These are phyloP conservation scores for Aegypius monachus DNA, from an alignment of 2,113 vertebrate species.

Conservation along the genomic window DNA sequence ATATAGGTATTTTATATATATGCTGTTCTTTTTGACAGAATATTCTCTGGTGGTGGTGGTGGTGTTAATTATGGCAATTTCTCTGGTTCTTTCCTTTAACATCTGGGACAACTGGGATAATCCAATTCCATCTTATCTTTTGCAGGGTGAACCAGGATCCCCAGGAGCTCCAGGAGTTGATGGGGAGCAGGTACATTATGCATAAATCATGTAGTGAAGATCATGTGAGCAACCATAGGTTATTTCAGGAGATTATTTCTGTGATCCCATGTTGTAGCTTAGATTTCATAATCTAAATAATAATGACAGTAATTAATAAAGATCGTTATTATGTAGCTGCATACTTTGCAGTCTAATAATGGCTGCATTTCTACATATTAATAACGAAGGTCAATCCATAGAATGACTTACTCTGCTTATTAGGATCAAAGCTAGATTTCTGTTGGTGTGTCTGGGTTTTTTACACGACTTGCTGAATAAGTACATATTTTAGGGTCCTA, in stretches of 20 bases:
- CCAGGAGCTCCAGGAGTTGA: constrained; percentile 88
- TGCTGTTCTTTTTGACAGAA: neutral
- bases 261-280: neutral
- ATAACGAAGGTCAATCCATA: neutral
- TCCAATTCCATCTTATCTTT: constrained; percentile 1
- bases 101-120: neutral
- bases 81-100: neutral
- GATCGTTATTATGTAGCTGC: neutral
- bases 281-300: neutral
- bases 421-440: neutral
- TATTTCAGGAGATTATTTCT: neutral
- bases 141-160: constrained; percentile 89
- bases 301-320: neutral
- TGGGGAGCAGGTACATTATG: constrained; percentile 86
- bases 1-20: neutral
- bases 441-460: neutral
- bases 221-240: neutral
- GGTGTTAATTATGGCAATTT: neutral
- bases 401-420: neutral
- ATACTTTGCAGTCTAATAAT: neutral
- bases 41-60: neutral
- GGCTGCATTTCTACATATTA: neutral
- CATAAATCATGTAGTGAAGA: neutral
- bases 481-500: constrained; percentile 82
- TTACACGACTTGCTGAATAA: neutral